Evolutionary conservation across 1,140 invertebrate species (phyloP), one percentile per base, ranked within the genome.

Genomic region (Drosophila saltans): DNA sequence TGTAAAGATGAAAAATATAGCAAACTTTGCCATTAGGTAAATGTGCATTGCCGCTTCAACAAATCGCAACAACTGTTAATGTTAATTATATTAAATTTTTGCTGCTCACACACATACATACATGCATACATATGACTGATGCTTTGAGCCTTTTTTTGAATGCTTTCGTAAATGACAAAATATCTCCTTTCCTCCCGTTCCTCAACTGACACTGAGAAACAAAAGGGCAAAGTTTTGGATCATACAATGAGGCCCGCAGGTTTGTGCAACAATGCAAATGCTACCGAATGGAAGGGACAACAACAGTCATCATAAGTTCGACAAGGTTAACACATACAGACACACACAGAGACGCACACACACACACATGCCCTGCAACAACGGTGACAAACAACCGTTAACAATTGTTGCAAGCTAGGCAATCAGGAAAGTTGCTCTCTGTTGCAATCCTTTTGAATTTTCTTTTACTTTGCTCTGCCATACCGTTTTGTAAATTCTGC

Each of bases 31-130:
- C 82, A 81, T 79, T 81, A 86, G 65, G 78, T 78, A 85, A 86
- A 81, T 81, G 69, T 74, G 64, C 75, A 78, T 75, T 86, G 69
- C 65, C 83, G 82, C 82, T 79, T 81, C 72, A 88, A 88, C 71
- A 73, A 71, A 88, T 86, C 83, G 67, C 69, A 79, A 75, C 69
- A 86, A 73, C 72, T 84, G 69, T 66, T 66, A 85, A 85, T 82
- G 79, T 77, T 79, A 86, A 85, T 85, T 81, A 69, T 81, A 86
- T 86, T 86, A 85, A 59, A 78, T 75, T 72, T 58, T 59, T 36
- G 16, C 16, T 33, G 4, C 30, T 8, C 64, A 24, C 45, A 65
- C n/a, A 66, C 52, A 40, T 48, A 30, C 24, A 16, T 11, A 40
- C 16, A 70, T 10, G 59, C 39, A 66, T 56, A 43, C 55, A 2